A percentile compares a stretch with the other conserved stretches of the same genome.
Evolutionary conservation across 2,888 invertebrate genomes (phyloP).

Genomic region (Drosophila anomelani): DNA sequence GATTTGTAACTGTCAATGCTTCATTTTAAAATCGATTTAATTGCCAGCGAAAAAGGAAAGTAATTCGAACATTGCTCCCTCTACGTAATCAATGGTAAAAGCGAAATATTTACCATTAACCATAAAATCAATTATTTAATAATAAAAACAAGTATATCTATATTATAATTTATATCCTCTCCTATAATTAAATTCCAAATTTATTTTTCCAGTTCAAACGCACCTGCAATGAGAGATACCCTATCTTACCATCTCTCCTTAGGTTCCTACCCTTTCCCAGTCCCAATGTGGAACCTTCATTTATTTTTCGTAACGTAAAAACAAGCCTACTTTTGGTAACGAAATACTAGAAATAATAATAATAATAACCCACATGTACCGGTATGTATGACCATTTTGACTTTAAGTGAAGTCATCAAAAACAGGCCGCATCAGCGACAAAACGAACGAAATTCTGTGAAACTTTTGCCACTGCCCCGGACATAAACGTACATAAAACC

Average conservation of each 20-base stretch:
- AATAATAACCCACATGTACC: constrained; percentile 62
- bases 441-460: constrained; percentile 67
- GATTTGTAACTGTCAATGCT: rapidly evolving
- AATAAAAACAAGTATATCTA: background rate
- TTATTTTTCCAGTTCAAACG: background rate
- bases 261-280: background rate
- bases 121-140: background rate
- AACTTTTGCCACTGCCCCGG: constrained; percentile 60
- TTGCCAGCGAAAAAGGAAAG: rapidly evolving
- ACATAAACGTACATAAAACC: constrained; percentile 52
- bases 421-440: constrained; percentile 56
- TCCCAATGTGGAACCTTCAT: constrained; percentile 40
- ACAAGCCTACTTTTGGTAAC: constrained; percentile 49
- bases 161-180: too few species aligned
- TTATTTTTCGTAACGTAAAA: constrained; percentile 29
- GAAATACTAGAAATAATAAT: constrained; percentile 65
- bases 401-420: constrained; percentile 82
- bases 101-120: background rate
- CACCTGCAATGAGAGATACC: constrained; percentile 5
- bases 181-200: background rate
- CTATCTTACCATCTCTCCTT: background rate
- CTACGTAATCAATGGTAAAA: background rate
- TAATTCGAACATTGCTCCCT: background rate
- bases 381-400: constrained; percentile 67
- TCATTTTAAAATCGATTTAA: rapidly evolving